Evolutionary conservation across 2,797 vertebrate genomes (phyloP).

Genomic region (Alcedo quadribrachys): DNA sequence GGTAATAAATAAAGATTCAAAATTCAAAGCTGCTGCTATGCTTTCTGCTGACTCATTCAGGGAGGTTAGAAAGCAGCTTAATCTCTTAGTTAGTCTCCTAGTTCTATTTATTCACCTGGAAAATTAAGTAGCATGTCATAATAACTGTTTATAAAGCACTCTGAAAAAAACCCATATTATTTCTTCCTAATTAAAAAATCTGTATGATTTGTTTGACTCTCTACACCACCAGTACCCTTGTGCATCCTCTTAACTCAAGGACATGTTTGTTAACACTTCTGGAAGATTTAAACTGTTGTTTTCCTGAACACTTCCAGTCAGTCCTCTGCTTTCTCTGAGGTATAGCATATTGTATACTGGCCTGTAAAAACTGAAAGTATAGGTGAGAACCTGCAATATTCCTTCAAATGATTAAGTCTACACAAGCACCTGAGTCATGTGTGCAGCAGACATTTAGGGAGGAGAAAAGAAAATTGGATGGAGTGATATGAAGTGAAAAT

Average conservation of each 20-base stretch:
- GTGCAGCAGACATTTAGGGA: not conserved
- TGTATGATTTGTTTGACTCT: not conserved
- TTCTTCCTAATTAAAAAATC: not conserved
- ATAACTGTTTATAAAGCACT: not conserved
- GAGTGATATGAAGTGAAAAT: not conserved
- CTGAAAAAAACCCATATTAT: not conserved
- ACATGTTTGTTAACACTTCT: not conserved
- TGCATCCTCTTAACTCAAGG: not conserved
- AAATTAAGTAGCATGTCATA: not conserved
- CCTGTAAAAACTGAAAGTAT: not conserved
- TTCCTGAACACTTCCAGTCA: not conserved
- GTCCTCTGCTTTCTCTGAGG: not conserved
- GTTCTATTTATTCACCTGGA: slow-evolving; percentile 23
- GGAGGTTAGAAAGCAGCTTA: not conserved
- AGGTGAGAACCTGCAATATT: not conserved
- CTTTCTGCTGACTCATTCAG: not conserved
- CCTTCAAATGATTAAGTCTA: not conserved
- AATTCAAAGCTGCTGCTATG: not conserved
- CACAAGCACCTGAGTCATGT: not conserved
- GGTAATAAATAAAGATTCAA: not conserved
- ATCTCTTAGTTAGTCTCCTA: not conserved
- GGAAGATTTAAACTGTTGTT: not conserved
- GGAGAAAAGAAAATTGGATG: not conserved
- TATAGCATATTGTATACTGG: not conserved
- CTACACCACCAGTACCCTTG: not conserved